These are phyloP conservation scores for Chaetorhynchus papuensis DNA, from an alignment of 2,113 vertebrate species.

Conservation along the genomic window DNA sequence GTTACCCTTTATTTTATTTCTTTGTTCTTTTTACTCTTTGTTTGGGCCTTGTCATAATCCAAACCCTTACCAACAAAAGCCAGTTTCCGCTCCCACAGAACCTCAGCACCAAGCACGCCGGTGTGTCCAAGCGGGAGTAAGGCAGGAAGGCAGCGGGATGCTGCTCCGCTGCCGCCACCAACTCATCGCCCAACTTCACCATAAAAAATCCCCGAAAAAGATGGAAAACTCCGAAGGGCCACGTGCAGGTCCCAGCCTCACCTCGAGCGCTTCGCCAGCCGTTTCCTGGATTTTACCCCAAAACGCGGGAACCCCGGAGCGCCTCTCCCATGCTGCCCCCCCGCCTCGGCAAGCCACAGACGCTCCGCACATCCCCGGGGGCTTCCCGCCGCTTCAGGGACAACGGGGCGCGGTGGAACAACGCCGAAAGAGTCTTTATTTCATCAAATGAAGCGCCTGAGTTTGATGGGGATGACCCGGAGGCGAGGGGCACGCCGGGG, in stretches of 20 bases:
- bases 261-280: background rate
- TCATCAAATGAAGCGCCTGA: accelerated
- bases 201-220: background rate
- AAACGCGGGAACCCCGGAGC: background rate
- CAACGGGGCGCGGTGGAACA: background rate
- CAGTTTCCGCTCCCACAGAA: accelerated
- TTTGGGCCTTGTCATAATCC: background rate
- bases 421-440: background rate
- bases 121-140: accelerated
- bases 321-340: background rate
- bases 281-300: background rate
- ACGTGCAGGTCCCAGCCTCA: background rate
- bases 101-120: background rate
- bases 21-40: background rate
- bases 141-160: background rate
- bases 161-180: background rate
- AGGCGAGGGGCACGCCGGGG: background rate
- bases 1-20: background rate
- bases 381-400: accelerated
- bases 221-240: background rate
- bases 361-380: background rate
- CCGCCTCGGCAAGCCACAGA: background rate
- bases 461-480: background rate
- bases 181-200: background rate
- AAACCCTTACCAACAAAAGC: background rate